Conservation (phyloP, 2,888 invertebrate species). For the Pyrrhosoma nymphula region DNA sequence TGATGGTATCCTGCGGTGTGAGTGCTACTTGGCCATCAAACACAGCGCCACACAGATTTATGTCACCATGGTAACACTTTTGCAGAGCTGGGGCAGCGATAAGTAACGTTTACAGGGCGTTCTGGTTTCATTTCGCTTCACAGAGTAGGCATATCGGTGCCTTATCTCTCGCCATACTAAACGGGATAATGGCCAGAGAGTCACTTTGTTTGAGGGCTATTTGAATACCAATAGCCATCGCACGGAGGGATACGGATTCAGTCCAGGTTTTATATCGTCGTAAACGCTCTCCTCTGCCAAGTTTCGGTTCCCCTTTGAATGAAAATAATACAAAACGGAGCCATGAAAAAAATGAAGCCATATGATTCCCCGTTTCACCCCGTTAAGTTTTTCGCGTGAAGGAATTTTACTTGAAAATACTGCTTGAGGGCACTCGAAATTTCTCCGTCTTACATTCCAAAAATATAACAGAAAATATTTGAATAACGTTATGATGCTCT, state of each 20-base stretch:
- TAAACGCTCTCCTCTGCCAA: not conserved
- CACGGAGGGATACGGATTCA: not conserved
- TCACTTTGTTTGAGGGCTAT: slow-evolving; percentile 22
- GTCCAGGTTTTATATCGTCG: not conserved
- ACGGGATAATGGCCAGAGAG: not conserved
- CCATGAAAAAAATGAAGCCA: not conserved
- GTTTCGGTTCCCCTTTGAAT: not conserved
- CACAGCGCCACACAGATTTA: not conserved
- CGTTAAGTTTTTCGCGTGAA: not conserved
- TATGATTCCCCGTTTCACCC: not conserved
- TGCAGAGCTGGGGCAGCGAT: not conserved
- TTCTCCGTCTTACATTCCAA: not conserved
- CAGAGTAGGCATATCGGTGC: not conserved
- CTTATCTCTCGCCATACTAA: not conserved
- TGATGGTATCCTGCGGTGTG: not conserved
- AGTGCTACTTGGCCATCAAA: not conserved
- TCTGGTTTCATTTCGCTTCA: not conserved
- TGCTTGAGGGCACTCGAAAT: not conserved
- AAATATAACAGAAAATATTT: not conserved
- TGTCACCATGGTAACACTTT: not conserved
- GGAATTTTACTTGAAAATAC: not conserved
- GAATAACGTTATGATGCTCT: not conserved
- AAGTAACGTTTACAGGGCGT: not conserved
- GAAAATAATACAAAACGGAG: not conserved
- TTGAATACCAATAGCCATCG: not conserved